Base-by-base conservation (phyloP, 1,140 invertebrate genomes). In the Theocolax elegans region DNA sequence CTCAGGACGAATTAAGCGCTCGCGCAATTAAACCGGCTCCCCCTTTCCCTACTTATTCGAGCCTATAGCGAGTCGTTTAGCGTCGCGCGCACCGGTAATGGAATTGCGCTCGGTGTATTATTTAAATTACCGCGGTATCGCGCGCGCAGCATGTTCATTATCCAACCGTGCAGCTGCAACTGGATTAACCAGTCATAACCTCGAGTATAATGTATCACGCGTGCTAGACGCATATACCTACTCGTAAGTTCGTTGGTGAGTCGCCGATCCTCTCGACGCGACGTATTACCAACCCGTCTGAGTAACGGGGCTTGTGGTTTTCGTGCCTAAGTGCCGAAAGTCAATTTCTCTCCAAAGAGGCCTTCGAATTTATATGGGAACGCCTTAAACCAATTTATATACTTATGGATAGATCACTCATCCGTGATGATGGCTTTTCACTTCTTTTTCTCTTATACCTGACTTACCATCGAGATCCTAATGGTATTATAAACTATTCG, bases 161-260 rank as follows among this genome's bases (percentile, higher is more conserved):
- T 23, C 1, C 29, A 9, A 2, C 42, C 15, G n/a, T 12, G 12
- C 29, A 15, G 19, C 8, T 13, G 8, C 17, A 17, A 49, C 1
- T 35, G 44, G 46, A 49, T 63, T 63, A 51, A 51, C 17, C n/a
- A 63, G n/a, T 63, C 29, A 38, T 63, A 63, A 63, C 17, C 29
- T 3, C 40, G 19, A 59, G 17, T 17, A 17, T 17, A 17, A 46
- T 46, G n/a, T n/a, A n/a, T n/a, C n/a, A n/a, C n/a, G n/a, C 35
- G 35, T 6, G 6, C 15, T 6, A 7, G 4, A 31, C 17, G 10
- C 21, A 51, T 4, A 23, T 12, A 51, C n/a, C 25, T 31, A 12
- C 35, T 12, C 35, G 35, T 12, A 12, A n/a, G n/a, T n/a, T 49
- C 19, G 23, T 10, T 1, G 10, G n/a, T n/a, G 1, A n/a, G n/a